A percentile compares a stretch with the other conserved stretches of the same genome.
Conservation (phyloP, 1,140 invertebrate genomes). For the Geopemphigus sp. region DNA sequence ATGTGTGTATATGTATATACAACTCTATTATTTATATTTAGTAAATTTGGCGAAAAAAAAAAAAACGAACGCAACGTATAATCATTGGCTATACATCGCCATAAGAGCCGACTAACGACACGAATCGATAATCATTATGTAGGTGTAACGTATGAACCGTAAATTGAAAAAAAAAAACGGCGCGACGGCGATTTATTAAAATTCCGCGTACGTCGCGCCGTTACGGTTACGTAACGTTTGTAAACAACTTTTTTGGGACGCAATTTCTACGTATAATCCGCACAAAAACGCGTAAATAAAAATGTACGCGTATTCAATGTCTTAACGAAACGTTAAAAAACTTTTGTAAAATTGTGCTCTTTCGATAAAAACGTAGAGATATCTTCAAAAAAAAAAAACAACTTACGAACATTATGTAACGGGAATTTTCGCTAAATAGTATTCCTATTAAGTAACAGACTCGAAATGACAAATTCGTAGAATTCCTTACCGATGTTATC, state of each 20-base stretch:
- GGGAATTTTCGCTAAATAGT: no score
- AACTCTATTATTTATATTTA: background rate
- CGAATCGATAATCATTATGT: constrained; percentile 12
- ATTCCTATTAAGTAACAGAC: background rate
- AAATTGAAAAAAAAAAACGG: constrained; percentile 21
- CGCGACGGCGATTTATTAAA: background rate
- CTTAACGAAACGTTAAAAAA: no score
- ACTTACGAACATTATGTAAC: no score
- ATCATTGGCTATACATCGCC: background rate
- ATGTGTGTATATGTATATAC: background rate
- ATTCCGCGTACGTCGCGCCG: constrained; percentile 1
- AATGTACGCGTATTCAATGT: no score
- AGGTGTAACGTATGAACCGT: background rate
- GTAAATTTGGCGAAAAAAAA: background rate
- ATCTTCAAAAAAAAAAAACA: no score
- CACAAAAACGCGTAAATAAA: no score
- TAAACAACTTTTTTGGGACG: constrained; percentile 4
- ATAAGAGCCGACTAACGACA: background rate
- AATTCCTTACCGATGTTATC: background rate
- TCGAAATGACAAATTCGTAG: background rate
- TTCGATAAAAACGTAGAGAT: no score
- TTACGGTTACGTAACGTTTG: constrained; percentile 5
- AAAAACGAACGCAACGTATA: background rate
- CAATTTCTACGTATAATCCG: background rate
- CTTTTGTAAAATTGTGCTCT: no score